A percentile compares a stretch with the other conserved stretches of the same genome.
phyloP scores from a whole-genome alignment of 1,140 invertebrate species.

The Cyphomyrmex costatus region DNA sequence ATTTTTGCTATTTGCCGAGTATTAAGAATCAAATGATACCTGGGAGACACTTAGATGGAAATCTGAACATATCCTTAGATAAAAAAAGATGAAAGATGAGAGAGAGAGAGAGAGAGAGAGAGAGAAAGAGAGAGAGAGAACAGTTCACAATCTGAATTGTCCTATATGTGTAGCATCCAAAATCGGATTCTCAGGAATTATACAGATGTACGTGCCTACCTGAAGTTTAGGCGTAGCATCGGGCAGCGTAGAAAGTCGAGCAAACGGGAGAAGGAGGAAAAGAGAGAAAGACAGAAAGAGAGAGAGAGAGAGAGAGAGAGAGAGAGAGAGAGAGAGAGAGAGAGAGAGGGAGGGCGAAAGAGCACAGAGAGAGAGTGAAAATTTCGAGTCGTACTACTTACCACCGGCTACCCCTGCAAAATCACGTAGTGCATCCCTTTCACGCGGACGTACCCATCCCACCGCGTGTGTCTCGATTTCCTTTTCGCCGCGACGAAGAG shows the following conservation, averaged over 20 bases:
- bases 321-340: not conserved
- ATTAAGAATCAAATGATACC: too few species aligned
- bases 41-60: too few species aligned
- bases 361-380: too few species aligned
- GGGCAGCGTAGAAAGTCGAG: not conserved
- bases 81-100: too few species aligned
- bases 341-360: too few species aligned
- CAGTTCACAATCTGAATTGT: too few species aligned
- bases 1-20: too few species aligned
- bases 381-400: constrained; percentile 38
- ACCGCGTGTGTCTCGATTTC: not conserved
- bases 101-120: too few species aligned
- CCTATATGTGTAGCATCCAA: not conserved
- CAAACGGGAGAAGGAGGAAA: constrained; percentile 30
- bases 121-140: too few species aligned
- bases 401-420: constrained; percentile 8
- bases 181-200: constrained; percentile 1
- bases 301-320: constrained; percentile 18
- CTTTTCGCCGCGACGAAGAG: not conserved
- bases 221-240: not conserved
- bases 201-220: not conserved
- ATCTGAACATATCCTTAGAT: too few species aligned
- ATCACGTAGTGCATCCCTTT: constrained; percentile 63
- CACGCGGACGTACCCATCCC: constrained; percentile 59
- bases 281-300: not conserved